phyloP scores from a whole-genome alignment of 1,140 invertebrate genomes.

The Stegodyphus dumicola region DNA sequence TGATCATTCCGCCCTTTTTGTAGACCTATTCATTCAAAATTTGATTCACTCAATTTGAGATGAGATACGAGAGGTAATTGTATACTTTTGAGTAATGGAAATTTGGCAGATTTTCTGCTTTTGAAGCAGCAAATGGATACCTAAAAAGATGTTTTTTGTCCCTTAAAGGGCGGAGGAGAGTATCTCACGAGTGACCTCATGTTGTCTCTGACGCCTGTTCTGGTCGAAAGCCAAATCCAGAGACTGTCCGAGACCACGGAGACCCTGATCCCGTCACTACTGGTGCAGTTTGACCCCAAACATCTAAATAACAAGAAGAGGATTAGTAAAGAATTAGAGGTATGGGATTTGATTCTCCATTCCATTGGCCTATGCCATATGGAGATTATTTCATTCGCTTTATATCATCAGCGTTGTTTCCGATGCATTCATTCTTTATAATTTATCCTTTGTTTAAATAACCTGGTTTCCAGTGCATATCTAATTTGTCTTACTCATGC shows the following conservation, averaged over 20 bases:
- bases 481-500: no score
- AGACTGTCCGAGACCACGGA: slow-evolving; percentile 85
- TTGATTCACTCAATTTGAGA: not conserved
- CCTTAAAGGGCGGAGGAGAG: slow-evolving; percentile 53
- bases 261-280: slow-evolving; percentile 82
- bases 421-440: no score
- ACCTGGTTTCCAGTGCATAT: no score
- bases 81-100: not conserved
- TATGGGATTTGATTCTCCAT: slow-evolving; percentile 66
- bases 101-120: slow-evolving; percentile 53
- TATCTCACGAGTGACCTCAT: slow-evolving; percentile 38
- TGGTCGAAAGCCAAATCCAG: slow-evolving; percentile 85
- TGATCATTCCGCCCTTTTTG: not conserved
- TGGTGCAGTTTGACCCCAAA: slow-evolving; percentile 79
- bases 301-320: slow-evolving; percentile 88
- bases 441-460: no score
- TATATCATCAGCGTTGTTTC: not conserved
- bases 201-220: slow-evolving; percentile 77
- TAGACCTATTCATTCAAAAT: not conserved
- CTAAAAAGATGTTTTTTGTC: slow-evolving; percentile 59
- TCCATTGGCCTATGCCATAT: slow-evolving; percentile 40
- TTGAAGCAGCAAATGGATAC: slow-evolving; percentile 26
- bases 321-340: slow-evolving; percentile 91
- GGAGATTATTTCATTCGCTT: slow-evolving; percentile 4
- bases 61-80: no score